Base-by-base conservation (phyloP, 1,140 invertebrate species). In the Procambarus clarkii region DNA sequence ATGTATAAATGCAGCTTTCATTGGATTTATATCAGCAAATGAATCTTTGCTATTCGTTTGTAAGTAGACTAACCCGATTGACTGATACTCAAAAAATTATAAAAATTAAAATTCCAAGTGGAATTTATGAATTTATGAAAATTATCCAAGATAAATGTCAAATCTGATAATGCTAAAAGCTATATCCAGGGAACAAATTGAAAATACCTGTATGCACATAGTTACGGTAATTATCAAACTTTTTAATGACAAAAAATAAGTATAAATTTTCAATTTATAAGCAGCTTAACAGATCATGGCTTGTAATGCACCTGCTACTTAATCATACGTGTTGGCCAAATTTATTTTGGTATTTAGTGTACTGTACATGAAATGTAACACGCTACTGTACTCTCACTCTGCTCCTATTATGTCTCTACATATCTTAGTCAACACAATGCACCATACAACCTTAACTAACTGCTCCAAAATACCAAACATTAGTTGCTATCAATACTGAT, bases 401-500 rank as follows among this genome's bases (percentile, higher is more conserved):
- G n/a, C 1, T 24, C 34, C 69, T 74, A 11, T 74, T 24, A 74
- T 2, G 8, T 74, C n/a, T 34, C 1, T 69, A 18, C 64, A 69
- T 69, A 18, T n/a, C 21, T n/a, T 11, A 34, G 69, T 74, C 5
- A 7, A 74, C 8, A 21, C n/a, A 24, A 24, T 74, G 69, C 69
- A 74, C 11, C 69, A 74, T 74, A 74, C 69, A 74, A 74, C 69
- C n/a, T 34, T 34, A 74, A 74, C 21, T 74, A 74, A 74, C 21
- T 74, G 69, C 24, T 74, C 69, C 69, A 74, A 74, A 74, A 74
- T 74, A 34, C 24, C 24, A 74, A 74, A 74, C 69, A 74, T 74
- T 74, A 74, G 69, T 74, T 74, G 69, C 24, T 34, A 74, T 74
- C 69, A 74, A 74, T 74, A 74, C 69, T 74, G 69, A 74, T 74